Base-by-base conservation (phyloP, 1,140 invertebrate genomes). In the Laodelphax striatellus region DNA sequence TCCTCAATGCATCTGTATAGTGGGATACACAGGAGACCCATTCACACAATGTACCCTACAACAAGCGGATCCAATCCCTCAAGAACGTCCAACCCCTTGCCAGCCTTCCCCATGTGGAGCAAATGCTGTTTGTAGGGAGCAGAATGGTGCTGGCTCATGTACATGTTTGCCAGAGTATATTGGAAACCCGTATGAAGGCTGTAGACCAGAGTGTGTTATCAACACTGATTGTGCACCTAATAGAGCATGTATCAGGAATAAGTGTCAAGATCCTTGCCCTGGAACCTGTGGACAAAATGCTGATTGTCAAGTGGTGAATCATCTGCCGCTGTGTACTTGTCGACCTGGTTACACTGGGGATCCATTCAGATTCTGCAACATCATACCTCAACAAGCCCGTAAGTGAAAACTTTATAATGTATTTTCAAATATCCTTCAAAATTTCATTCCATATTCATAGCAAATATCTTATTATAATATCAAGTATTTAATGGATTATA, bases 121-220 rank as follows among this genome's bases (percentile, higher is more conserved):
- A n/a, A 86, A 87, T 71, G 82, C 84, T 31, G 64, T 80, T 61
- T 88, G 84, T 64, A 78, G 77, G 73, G 82, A 85, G 75, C 77
- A 75, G 71, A 79, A 82, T 67, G 78, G 78, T 11, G 82, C 80
- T 52, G 83, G 82, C 38, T 79, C 82, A 19, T 88, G 86, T 68
- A 75, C 71, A 17, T 88, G 85, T 67, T 63, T 81, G 24, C 73
- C 80, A 21, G 79, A 75, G 19, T 77, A 73, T 62, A 69, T 70
- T 58, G 76, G 75, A 42, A 72, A 79, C 67, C 74, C 76, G 9
- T 77, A 77, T 56, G 64, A 70, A 13, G 75, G 75, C 43, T 87
- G 84, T 69, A 75, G 81, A 70, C 84, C 84, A 9, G 84, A 87
- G 72, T 88, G 85, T 72, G 75, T 82, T 5, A 67, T 80, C 5